A percentile compares a stretch with the other conserved stretches of the same genome.
Evolutionary conservation across 2,113 vertebrate genomes (phyloP).

Genomic region (Antidorcas marsupialis): DNA sequence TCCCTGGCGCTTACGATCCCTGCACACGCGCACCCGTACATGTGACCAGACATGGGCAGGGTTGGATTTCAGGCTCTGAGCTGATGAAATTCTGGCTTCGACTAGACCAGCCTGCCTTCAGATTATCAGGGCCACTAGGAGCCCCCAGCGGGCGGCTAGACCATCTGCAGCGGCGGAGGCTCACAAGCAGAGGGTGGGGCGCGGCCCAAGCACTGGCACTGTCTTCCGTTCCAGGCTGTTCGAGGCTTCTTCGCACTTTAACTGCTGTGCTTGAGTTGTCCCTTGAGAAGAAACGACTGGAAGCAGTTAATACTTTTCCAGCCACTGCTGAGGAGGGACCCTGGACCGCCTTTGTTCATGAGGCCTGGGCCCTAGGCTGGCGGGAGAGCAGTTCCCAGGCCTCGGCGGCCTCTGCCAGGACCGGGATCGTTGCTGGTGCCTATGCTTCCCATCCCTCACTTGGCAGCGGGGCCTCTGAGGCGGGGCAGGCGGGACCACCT

Average conservation of each 20-base stretch:
- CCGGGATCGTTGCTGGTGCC: background rate
- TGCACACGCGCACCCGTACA: accelerated
- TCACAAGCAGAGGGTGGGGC: background rate
- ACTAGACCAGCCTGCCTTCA: background rate
- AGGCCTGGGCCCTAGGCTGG: background rate
- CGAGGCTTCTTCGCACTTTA: background rate
- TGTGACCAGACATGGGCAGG: background rate
- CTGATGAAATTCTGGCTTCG: background rate
- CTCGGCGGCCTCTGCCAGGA: background rate
- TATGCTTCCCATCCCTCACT: background rate
- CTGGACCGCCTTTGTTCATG: background rate
- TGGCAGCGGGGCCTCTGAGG: background rate
- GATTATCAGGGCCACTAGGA: background rate
- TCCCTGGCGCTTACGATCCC: accelerated
- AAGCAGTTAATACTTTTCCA: background rate
- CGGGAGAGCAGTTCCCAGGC: background rate
- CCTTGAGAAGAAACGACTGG: background rate
- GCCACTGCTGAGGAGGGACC: background rate
- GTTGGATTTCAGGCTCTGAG: background rate
- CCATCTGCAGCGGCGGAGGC: background rate
- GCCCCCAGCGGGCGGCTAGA: background rate
- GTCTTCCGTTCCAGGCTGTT: accelerated
- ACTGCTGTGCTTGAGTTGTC: background rate
- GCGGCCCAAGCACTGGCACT: background rate
- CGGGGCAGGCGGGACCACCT: background rate